Base-by-base conservation (phyloP, 1,140 invertebrate species). In the Caenorhabditis brenneri region DNA sequence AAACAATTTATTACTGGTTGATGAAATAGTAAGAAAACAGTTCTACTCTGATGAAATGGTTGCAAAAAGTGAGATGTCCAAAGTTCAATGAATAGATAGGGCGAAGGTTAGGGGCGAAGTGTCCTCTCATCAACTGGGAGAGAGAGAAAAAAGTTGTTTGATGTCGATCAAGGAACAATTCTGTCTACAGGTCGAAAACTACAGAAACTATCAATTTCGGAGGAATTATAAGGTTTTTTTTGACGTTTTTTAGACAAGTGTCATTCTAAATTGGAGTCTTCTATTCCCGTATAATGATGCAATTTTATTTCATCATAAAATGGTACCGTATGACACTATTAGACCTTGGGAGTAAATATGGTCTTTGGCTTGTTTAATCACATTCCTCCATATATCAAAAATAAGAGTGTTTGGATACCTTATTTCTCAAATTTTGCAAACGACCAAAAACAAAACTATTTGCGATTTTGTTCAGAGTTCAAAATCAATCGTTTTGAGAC, bases 151-250 rank as follows among this genome's bases (percentile, higher is more conserved):
- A 24, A 16, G 36, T 74, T 74, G 36, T 74, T 74, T 74, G 65
- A 46, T n/a, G 65, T 74, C n/a, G 65, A 74, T 74, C 65, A 74
- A 74, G 60, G 33, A 65, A 65, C 60, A 65, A 65, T n/a, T n/a
- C 22, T 74, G 36, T 74, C 65, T 42, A 24, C n/a, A 74, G 65
- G 36, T 74, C 65, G 33, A 42, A 74, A 74, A 74, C 31, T 58
- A 58, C 3, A 29, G 2, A 31, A 29, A 10, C 58, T 51, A 51
- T 10, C 7, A 19, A 19, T 51, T 51, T 51, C n/a, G 3, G 49
- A 51, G 16, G 49, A 51, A 51, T 51, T n/a, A 19, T 10, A 24
- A 16, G 53, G 22, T 9, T 16, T n/a, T 51, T 51, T 51, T 51
- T n/a, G 24, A 27, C 19, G 22, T 55, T 27, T 55, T 10, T 15